These are phyloP conservation scores for Eristalinus aeneus DNA, from an alignment of 2,888 invertebrate species.

Conservation along the genomic window DNA sequence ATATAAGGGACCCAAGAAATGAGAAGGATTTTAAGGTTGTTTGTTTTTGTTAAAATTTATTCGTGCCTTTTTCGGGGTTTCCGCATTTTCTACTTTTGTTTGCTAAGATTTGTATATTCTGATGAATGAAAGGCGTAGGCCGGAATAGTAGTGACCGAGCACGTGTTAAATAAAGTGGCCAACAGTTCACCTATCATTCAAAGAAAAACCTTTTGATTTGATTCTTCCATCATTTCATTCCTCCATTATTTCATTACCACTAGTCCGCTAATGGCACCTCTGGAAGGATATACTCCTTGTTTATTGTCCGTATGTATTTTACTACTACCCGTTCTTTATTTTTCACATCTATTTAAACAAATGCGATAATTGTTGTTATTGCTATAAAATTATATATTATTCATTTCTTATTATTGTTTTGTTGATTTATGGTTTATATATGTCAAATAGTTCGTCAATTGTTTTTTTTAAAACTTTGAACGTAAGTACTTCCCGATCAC, in stretches of 20 bases:
- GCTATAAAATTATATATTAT: too few relatives aligned
- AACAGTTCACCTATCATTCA: neutral
- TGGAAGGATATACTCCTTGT: neutral
- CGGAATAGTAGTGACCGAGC: too few relatives aligned
- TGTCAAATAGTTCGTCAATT: slow-evolving; percentile 21
- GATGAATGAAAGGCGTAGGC: too few relatives aligned
- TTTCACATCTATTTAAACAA: neutral
- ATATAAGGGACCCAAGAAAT: slow-evolving; percentile 26
- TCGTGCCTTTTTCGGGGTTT: slow-evolving; percentile 63
- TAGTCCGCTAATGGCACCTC: slow-evolving; percentile 55
- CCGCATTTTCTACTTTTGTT: slow-evolving; percentile 59
- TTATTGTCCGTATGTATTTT: too few relatives aligned
- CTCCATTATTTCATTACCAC: slow-evolving; percentile 63
- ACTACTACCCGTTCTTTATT: too few relatives aligned
- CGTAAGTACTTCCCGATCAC: slow-evolving; percentile 26
- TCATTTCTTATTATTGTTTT: slow-evolving; percentile 25
- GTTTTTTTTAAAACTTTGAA: slow-evolving; percentile 2
- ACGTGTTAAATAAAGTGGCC: slow-evolving; percentile 19
- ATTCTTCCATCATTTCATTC: too few relatives aligned
- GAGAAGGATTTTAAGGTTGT: slow-evolving; percentile 63
- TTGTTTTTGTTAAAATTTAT: slow-evolving; percentile 55
- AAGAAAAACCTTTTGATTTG: too few relatives aligned
- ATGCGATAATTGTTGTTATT: slow-evolving; percentile 32
- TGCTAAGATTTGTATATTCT: neutral
- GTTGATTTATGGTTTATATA: slow-evolving; percentile 70